Base-by-base conservation (phyloP, 2,797 vertebrate species). In the Sandelia bainsii region DNA sequence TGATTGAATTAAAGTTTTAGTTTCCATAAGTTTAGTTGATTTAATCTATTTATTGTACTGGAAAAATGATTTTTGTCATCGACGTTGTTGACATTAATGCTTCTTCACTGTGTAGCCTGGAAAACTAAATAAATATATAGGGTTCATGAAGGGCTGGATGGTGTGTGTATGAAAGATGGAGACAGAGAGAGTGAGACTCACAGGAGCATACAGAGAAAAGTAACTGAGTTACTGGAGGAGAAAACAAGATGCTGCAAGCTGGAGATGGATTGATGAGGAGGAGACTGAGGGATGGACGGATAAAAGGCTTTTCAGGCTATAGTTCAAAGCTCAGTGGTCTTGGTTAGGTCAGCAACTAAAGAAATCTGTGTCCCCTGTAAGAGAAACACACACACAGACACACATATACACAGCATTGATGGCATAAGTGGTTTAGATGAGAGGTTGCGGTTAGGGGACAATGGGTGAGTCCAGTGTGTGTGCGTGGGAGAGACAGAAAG, bases 371-470 rank as follows among this genome's bases (percentile, higher is more conserved):
- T 64, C 65, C 65, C 40, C 62, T 58, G 16, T 37, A 66, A 49
- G 10, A 73, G 8, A 51, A 20, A 27, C 8, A 69, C 51, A 62
- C 22, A 39, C 54, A 51, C 32, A 64, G 10, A 45, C 49, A 58
- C 40, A 57, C 23, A 60, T 19, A 51, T 3, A n/a, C 25, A 51
- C 9, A 40, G 29, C 66, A 75, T 58, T 83, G 79, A 88, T 77
- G 77, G 77, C 44, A 74, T 89, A 87, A 87, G 84, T 84, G 82
- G 79, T 85, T 80, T 69, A 75, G 73, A 84, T 83, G 80, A 81
- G 70, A 81, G 72, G 66, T 70, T 84, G 68, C 73, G 49, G 65
- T 79, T 69, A 67, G 63, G 63, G 80, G 78, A 86, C 74, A 83
- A 69, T 77, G 44, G 42, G 46, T 40, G 69, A 60, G 62, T 42